Evolutionary conservation across 2,113 vertebrate genomes (phyloP).

Genomic region (Agelaius tricolor): DNA sequence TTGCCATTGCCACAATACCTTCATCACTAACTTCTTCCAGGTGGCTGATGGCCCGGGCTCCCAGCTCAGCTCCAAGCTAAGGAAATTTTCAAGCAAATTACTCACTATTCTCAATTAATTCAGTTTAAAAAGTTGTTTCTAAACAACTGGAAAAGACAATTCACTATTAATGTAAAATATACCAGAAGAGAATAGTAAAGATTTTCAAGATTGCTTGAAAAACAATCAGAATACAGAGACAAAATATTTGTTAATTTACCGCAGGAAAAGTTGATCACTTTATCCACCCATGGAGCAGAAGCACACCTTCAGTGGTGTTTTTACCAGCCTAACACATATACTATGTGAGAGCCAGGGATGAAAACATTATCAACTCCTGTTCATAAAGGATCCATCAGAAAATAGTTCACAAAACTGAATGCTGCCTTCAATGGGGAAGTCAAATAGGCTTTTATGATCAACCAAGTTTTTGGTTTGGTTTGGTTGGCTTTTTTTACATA

Average conservation of each 20-base stretch:
- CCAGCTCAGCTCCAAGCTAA: conserved; percentile 90
- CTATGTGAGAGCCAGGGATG: background rate
- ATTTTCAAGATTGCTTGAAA: background rate
- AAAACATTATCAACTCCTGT: background rate
- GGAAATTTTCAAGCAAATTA: background rate
- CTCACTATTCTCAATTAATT: background rate
- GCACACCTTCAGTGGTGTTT: background rate
- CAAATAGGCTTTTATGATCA: background rate
- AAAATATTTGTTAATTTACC: background rate
- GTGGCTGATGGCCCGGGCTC: conserved; percentile 91
- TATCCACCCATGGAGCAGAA: background rate
- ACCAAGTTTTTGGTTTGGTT: background rate
- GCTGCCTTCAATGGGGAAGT: background rate
- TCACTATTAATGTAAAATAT: background rate
- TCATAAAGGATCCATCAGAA: background rate
- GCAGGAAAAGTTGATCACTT: background rate
- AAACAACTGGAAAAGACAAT: background rate
- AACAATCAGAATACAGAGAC: background rate
- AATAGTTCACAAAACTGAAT: background rate
- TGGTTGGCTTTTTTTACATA: background rate
- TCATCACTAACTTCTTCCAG: conserved; percentile 91
- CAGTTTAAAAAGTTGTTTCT: background rate
- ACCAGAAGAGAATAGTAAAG: background rate
- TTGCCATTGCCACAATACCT: conserved; percentile 89
- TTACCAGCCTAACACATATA: background rate